Base-by-base conservation (phyloP, 2,888 invertebrate genomes). In the Adineta ricciae region DNA sequence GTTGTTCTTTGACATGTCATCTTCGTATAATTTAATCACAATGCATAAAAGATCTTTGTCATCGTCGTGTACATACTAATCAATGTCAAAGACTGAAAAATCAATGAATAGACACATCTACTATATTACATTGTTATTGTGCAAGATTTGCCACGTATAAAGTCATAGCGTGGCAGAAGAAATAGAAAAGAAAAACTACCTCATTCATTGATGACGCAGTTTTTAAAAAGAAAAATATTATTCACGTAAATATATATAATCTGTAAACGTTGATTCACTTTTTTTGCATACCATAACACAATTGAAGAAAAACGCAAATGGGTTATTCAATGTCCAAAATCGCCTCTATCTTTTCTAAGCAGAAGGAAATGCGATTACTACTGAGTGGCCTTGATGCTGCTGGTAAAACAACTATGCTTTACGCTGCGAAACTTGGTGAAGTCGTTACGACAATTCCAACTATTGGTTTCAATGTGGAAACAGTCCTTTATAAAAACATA, bases 361-460 rank as follows among this genome's bases (percentile, higher is more conserved):
- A 24, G 9, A 16, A 78, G 3, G 24, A 41, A 4, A n/a, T 5
- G n/a, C 78, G 41, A 4, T 0, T 78, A 14, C 3, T 78, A 5
- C 21, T 78, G 38, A 41, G 0, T 38, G 78, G 78, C 0, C 78
- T 78, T 41, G 78, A 78, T 41, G 78, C 41, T 24, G 78, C 41
- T 41, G 38, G 78, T n/a, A 78, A 78, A 78, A 78, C 41, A 41
- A 41, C 96, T 91, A 95, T 96, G 92, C 93, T 98, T 92, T 98
- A 98, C 93, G 97, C 97, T 93, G 93, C 98, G 92, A 99, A 98
- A 93, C 93, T 99, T 92, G 97, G 97, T 89, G 97, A 98, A 93
- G 96, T 96, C 88, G 97, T 99, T 89, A 98, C 97, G 90, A 98
- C 98, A 91, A 98, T 99, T 92, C 99, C 98, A 88, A 99, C 98